These are phyloP conservation scores for Nemopilema nomurai DNA, from an alignment of 30 jellyfish, hydroid and myxozoan genomes.

Conservation along the genomic window DNA sequence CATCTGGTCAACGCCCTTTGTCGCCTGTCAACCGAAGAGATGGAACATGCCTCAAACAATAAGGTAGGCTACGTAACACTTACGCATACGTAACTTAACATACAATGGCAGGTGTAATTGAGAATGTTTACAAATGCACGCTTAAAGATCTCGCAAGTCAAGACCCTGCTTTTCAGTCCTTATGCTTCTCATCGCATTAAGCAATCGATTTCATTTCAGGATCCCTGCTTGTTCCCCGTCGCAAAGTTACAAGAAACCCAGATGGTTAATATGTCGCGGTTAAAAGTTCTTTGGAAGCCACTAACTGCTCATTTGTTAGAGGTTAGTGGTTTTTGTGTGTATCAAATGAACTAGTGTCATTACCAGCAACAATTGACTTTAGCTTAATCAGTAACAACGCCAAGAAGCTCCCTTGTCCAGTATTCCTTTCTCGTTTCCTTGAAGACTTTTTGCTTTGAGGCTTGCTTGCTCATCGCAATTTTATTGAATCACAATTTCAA, in stretches of 20 bases:
- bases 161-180: too few relatives aligned
- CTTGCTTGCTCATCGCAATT: too few relatives aligned
- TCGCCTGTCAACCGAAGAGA: constrained; percentile 91
- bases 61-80: constrained; percentile 71
- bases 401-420: too few relatives aligned
- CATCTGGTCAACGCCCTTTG: constrained; percentile 93
- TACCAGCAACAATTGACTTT: too few relatives aligned
- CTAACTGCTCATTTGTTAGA: constrained; percentile 92
- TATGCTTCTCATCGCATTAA: neutral
- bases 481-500: too few relatives aligned
- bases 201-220: constrained; percentile 20
- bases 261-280: constrained; percentile 79
- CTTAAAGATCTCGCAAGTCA: neutral
- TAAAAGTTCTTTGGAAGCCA: constrained; percentile 95
- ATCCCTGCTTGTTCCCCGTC: constrained; percentile 89
- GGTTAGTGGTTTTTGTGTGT: constrained; percentile 26
- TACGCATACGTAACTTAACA: neutral
- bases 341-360: neutral
- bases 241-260: constrained; percentile 94
- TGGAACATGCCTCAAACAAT: constrained; percentile 88
- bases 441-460: too few relatives aligned
- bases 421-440: too few relatives aligned
- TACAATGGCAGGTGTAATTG: neutral
- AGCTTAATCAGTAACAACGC: too few relatives aligned
- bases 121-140: neutral